Evolutionary conservation across 2,888 invertebrate species (phyloP), one percentile per base, ranked within the genome.

Genomic region (Xylocampa areola): DNA sequence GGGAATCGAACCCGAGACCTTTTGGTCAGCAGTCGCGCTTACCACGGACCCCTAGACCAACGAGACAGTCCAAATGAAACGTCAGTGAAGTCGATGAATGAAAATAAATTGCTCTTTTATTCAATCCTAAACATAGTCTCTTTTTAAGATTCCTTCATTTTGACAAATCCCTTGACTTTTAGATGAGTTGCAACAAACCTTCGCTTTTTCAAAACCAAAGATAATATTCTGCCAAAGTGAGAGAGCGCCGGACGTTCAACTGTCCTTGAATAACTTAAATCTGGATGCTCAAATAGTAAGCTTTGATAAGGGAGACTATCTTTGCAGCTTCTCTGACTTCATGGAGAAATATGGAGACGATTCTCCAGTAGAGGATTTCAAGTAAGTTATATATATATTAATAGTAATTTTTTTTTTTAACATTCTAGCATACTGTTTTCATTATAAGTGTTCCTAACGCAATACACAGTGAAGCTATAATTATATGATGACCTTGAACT

Each of bases 201-300:
- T 90, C 40, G 69, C 72, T 1, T 71, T 79, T 10, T 78, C 77
- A 33, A 65, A 68, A 27, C 89, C 91, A 0, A 90, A 85, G 61
- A 67, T 88, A 47, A 79, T 90, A 62, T 89, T 90, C 71, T 90
- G 90, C 45, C 87, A 90, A 53, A 84, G 81, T 13, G 82, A 87
- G 1, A 86, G 79, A 59, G 83, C 85, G 0, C 50, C 79, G 0
- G 85, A 87, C 27, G 76, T 88, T 0, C 80, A 84, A 40, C 59
- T 76, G 16, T 79, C 82, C 0, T 47, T 90, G 1, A 81, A 84
- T 27, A 77, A 79, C 4, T 41, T 85, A 4, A 76, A 81, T 3
- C 35, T 80, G 17, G 58, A 85, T 3, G 67, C 86, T 3, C 65
- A 81, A 35, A 85, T 90, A 4, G 73, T 91, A 0, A 89, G 85